These are phyloP conservation scores for Cetoscarus ocellatus DNA, from an alignment of 2,797 vertebrate species.

Conservation along the genomic window DNA sequence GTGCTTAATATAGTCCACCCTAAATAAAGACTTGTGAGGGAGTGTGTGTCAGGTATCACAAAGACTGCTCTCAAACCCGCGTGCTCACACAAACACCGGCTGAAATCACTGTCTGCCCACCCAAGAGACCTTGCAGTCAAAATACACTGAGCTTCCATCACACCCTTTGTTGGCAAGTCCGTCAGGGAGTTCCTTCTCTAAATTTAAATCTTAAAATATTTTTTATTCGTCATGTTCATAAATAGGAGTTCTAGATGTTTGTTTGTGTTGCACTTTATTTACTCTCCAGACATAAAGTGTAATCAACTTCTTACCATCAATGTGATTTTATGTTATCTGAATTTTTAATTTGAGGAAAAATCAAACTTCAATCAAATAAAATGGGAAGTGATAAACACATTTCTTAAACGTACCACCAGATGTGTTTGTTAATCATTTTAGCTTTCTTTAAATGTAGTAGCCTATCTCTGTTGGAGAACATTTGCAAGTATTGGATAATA, in stretches of 20 bases:
- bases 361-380: background rate
- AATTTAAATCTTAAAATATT: constrained; percentile 66
- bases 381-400: background rate
- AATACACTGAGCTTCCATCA: constrained; percentile 71
- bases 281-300: constrained; percentile 10
- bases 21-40: constrained; percentile 86
- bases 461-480: too few species aligned
- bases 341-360: constrained; percentile 11
- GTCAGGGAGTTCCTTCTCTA: constrained; percentile 46
- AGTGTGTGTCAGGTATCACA: constrained; percentile 89
- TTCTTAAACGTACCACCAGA: constrained; percentile 7
- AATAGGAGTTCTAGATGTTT: constrained; percentile 10
- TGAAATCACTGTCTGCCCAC: constrained; percentile 58
- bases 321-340: constrained; percentile 21
- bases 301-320: background rate
- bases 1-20: constrained; percentile 87
- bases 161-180: constrained; percentile 61
- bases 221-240: constrained; percentile 39
- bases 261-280: constrained; percentile 6
- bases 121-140: constrained; percentile 66
- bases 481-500: too few species aligned
- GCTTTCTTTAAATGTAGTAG: background rate
- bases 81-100: constrained; percentile 78
- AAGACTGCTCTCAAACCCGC: constrained; percentile 79
- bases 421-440: constrained; percentile 42